phyloP scores from a whole-genome alignment of 2,888 invertebrate genomes.

The Sacculina carcini region DNA sequence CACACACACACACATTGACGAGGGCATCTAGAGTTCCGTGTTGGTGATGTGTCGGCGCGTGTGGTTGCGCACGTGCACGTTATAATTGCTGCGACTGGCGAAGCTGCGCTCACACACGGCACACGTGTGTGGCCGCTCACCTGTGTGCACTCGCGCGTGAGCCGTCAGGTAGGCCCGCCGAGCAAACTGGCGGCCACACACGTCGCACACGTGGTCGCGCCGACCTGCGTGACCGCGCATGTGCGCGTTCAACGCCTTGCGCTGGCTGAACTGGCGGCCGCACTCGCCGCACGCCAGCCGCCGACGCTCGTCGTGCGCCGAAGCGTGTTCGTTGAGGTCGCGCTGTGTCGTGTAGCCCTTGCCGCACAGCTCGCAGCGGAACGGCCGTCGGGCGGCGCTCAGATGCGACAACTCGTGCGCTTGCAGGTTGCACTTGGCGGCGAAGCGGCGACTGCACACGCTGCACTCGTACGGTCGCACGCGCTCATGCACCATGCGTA shows the following conservation, averaged over 20 bases:
- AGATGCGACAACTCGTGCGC: constrained; percentile 71
- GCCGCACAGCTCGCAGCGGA: constrained; percentile 54
- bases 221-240: constrained; percentile 55
- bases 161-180: constrained; percentile 63
- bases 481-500: constrained; percentile 37
- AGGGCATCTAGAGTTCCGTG: background rate
- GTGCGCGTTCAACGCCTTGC: constrained; percentile 64
- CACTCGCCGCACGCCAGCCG: constrained; percentile 73
- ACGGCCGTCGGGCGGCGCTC: constrained; percentile 53
- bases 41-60: background rate
- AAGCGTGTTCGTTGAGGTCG: constrained; percentile 57
- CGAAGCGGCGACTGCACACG: constrained; percentile 58
- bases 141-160: constrained; percentile 61
- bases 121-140: constrained; percentile 51
- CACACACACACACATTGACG: too few relatives aligned
- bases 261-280: constrained; percentile 62
- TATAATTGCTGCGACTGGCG: constrained; percentile 13
- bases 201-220: constrained; percentile 45
- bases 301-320: constrained; percentile 52
- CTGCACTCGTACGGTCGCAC: constrained; percentile 48
- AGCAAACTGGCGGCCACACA: constrained; percentile 59
- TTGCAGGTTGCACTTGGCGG: constrained; percentile 70
- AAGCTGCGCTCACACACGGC: constrained; percentile 40
- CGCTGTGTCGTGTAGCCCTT: constrained; percentile 56
- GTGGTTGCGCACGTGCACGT: constrained; percentile 12